phyloP scores from a whole-genome alignment of 2,113 vertebrate species.

The Todiramphus saurophagus region DNA sequence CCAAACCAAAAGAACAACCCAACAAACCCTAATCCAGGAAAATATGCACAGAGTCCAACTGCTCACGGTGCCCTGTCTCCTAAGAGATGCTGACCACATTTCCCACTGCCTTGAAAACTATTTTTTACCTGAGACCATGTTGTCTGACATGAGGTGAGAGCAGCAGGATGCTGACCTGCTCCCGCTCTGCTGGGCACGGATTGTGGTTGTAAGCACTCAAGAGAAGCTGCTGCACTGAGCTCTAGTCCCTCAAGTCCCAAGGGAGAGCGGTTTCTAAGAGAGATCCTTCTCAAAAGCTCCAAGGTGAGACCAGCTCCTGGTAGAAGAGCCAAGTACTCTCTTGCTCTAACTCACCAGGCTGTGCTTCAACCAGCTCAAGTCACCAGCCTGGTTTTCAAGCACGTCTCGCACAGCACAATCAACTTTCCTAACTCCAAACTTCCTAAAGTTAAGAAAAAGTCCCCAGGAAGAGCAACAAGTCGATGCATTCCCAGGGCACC shows the following conservation, averaged over 20 bases:
- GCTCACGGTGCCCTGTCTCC: background rate
- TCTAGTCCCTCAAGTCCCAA: background rate
- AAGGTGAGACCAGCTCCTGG: background rate
- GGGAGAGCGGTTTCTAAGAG: background rate
- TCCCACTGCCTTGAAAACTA: background rate
- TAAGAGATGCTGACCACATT: background rate
- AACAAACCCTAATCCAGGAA: background rate
- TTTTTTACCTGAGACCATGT: rapidly evolving
- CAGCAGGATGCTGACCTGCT: background rate
- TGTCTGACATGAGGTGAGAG: background rate
- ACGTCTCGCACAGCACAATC: background rate
- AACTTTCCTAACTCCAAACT: background rate
- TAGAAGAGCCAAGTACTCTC: background rate
- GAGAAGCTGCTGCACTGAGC: background rate
- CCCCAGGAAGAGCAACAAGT: rapidly evolving
- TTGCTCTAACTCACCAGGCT: background rate
- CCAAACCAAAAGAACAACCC: background rate
- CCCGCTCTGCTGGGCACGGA: background rate
- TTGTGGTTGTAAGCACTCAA: rapidly evolving
- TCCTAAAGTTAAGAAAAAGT: background rate
- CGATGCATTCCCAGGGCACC: background rate
- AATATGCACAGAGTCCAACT: rapidly evolving
- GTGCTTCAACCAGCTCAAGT: background rate
- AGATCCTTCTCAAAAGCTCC: background rate
- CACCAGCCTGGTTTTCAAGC: background rate